These are phyloP conservation scores for Bucorvus abyssinicus DNA, from an alignment of 2,797 vertebrate genomes.

Conservation along the genomic window DNA sequence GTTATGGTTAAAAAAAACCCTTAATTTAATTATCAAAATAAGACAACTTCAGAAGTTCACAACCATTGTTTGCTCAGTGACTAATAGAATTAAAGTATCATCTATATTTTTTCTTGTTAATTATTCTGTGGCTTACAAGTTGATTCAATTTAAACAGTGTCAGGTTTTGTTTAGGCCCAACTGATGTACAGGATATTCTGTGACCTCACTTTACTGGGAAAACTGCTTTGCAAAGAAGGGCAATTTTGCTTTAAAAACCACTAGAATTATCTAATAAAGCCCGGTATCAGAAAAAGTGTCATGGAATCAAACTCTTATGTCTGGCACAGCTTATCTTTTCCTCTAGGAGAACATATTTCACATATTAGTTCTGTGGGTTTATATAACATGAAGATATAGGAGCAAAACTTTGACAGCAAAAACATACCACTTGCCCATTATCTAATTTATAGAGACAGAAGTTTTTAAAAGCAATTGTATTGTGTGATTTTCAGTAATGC, in stretches of 20 bases:
- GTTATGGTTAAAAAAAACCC: rapidly evolving
- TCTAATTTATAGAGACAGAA: neutral
- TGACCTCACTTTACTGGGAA: neutral
- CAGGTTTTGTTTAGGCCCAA: constrained; percentile 8
- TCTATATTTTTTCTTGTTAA: neutral
- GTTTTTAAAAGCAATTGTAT: neutral
- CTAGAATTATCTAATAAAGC: neutral
- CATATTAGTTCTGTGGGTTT: neutral
- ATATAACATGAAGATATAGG: neutral
- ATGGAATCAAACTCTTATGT: neutral
- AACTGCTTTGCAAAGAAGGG: neutral
- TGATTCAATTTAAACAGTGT: constrained; percentile 6
- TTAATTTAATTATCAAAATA: neutral
- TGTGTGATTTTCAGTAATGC: neutral
- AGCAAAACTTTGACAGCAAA: neutral
- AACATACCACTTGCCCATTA: neutral
- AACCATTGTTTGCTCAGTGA: neutral
- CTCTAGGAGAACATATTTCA: neutral
- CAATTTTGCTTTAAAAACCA: neutral
- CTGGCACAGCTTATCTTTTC: neutral
- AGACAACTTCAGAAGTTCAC: neutral
- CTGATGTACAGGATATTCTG: neutral
- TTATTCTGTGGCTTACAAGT: neutral
- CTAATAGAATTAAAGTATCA: neutral
- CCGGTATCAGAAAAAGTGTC: neutral